Evolutionary conservation across 92 coral and sea anemone genomes (phyloP).

Genomic region (Palythoa heliodiscus): DNA sequence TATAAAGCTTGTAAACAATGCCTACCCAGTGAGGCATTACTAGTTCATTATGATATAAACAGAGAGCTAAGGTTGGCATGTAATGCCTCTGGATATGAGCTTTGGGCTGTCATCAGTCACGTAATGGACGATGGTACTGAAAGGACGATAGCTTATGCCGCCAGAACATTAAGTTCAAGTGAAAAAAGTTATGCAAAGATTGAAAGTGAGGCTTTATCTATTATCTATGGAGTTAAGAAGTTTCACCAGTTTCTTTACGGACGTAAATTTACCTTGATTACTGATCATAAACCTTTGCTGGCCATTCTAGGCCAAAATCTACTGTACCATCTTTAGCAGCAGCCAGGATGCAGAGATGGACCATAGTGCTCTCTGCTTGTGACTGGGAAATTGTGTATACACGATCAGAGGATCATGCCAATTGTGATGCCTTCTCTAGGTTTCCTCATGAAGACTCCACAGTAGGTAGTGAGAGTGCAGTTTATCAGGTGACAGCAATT

Average conservation of each 20-base stretch:
- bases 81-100: constrained; percentile 14
- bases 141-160: constrained; percentile 18
- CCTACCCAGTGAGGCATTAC: background rate
- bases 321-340: constrained; percentile 65
- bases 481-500: background rate
- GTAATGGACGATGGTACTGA: constrained; percentile 3
- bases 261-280: constrained; percentile 41
- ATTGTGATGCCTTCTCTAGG: constrained; percentile 43
- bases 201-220: constrained; percentile 34
- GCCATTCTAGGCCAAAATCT: constrained; percentile 52
- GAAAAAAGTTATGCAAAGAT: constrained; percentile 56
- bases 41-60: constrained; percentile 6
- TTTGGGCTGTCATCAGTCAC: background rate
- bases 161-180: constrained; percentile 20
- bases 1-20: constrained; percentile 10
- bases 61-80: background rate
- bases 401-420: constrained; percentile 48
- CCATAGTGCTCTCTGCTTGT: constrained; percentile 59
- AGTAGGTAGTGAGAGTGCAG: background rate
- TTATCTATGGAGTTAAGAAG: constrained; percentile 20
- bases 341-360: constrained; percentile 57
- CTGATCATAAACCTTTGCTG: constrained; percentile 48
- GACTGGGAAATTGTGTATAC: constrained; percentile 50
- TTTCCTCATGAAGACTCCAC: background rate
- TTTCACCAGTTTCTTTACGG: constrained; percentile 52